These are phyloP conservation scores for Phyllotreta striolata DNA, from an alignment of 2,888 invertebrate species.

Conservation along the genomic window DNA sequence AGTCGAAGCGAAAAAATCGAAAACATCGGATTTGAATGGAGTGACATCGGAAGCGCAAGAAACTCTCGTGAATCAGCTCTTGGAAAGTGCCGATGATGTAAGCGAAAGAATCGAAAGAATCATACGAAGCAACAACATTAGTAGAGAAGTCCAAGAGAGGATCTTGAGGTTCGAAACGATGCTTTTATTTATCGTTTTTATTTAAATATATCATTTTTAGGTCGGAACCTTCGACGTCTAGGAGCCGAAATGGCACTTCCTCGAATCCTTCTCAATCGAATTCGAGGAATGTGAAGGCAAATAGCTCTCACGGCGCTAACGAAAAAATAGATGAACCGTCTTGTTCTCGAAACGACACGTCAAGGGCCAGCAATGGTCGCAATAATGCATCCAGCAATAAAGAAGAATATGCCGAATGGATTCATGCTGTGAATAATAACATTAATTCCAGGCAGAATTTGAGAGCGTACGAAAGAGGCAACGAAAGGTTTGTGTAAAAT, in stretches of 20 bases:
- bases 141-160: conserved; percentile 2
- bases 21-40: conserved; percentile 16
- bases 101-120: conserved; percentile 32
- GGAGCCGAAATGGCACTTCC: conserved; percentile 3
- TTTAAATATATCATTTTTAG: too few relatives aligned
- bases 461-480: too few relatives aligned
- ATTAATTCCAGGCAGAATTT: too few relatives aligned
- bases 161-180: neutral
- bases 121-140: neutral
- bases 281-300: neutral
- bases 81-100: conserved; percentile 32
- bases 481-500: too few relatives aligned
- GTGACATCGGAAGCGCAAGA: conserved; percentile 28
- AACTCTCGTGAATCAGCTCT: conserved; percentile 23
- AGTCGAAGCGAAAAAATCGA: conserved; percentile 13
- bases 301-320: neutral
- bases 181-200: too few relatives aligned
- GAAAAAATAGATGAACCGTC: conserved; percentile 17
- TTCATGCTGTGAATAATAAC: too few relatives aligned
- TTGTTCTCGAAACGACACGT: conserved; percentile 17
- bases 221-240: conserved; percentile 17
- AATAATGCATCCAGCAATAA: neutral
- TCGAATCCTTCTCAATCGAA: neutral
- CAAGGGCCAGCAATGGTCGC: neutral
- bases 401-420: too few relatives aligned